Evolutionary conservation across 2,113 vertebrate genomes (phyloP), one percentile per base, ranked within the genome.

Genomic region (Poeciliopsis prolifica): DNA sequence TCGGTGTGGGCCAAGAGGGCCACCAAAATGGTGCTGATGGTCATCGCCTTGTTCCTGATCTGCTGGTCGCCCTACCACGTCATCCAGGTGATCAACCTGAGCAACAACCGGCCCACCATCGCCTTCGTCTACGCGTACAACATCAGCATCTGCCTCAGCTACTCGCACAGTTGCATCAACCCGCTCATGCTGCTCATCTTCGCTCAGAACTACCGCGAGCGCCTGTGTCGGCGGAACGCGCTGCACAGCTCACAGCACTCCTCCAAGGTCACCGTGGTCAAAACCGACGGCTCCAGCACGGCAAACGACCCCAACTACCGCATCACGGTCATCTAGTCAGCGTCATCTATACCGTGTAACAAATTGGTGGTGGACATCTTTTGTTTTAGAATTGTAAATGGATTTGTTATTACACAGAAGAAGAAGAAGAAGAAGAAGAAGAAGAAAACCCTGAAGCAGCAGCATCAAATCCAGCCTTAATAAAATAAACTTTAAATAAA

Each of bases 91-190:
- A 85, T 95, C 67, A 95, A 95, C 85, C 81, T 95, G 81, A 92
- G 86, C 89, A 93, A 94, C 86, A 85, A 89, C 70, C 82, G 72
- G 15, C 94, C 94, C 3, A 95, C 93, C 1, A 58, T 78, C 4
- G 48, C 87, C 33, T 95, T 95, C 4, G 10, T 94, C 71, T 95
- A 95, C 8, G 91, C 87, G 72, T 95, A 95, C 88, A 94, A 95
- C 89, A 86, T 95, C 90, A 95, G 94, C 75, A 95, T 95, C 86
- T 95, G 93, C 78, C 92, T 95, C 69, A 94, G 95, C 88, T 95
- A 95, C 87, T 95, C 94, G 1, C 95, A 95, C 91, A 95, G 95
- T 92, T 95, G 95, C 93, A 93, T 95, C 89, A 95, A 95, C 86
- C 95, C 95, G 0, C 93, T 95, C 35, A 94, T 94, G 93, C 76